Base-by-base conservation (phyloP, 2,888 invertebrate genomes). In the Volucella zonaria region DNA sequence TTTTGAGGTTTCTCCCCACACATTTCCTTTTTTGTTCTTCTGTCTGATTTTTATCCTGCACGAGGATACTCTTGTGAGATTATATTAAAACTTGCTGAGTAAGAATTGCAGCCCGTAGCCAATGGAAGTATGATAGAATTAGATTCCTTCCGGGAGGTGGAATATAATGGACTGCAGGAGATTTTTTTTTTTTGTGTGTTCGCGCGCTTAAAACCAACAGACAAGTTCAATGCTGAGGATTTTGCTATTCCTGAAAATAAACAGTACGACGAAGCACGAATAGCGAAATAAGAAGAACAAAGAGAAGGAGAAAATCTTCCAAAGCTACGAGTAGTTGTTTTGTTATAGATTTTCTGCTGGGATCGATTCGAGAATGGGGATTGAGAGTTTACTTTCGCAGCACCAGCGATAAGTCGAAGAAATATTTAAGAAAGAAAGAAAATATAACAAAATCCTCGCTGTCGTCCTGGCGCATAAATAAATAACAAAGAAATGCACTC, bases 81-180 rank as follows among this genome's bases (percentile, higher is more conserved):
- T 77, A 70, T 62, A 77, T 77, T 77, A 70, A 77, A 77, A 70
- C 56, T 62, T 70, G 47, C 61, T 9, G 56, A 68, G n/a, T 47
- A 47, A 18, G 31, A 31, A 31, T 31, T 43, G 8, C 18, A 1
- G 8, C 23, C 45, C 38, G 31, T 47, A 40, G 10, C 14, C 31
- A 31, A 31, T 31, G 31, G 6, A 31, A 31, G 31, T 31, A 31
- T 6, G 31, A 18, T 45, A n/a, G 23, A 68, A 11, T 45, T 45
- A 45, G 38, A 42, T 31, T 40, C 14, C 54, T 31, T 31, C 31
- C 8, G 12, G 51, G 31, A 10, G 8, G n/a, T n/a, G 43, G 40
- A 12, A 14, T 14, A 1, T 14, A 6, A 23, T 6, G 10, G 14
- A 43, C 15, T n/a, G 15, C 47, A 56, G 31, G 40, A 47, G 64